Base-by-base conservation (phyloP, 2,888 invertebrate species). In the Pseudanteris insignis region DNA sequence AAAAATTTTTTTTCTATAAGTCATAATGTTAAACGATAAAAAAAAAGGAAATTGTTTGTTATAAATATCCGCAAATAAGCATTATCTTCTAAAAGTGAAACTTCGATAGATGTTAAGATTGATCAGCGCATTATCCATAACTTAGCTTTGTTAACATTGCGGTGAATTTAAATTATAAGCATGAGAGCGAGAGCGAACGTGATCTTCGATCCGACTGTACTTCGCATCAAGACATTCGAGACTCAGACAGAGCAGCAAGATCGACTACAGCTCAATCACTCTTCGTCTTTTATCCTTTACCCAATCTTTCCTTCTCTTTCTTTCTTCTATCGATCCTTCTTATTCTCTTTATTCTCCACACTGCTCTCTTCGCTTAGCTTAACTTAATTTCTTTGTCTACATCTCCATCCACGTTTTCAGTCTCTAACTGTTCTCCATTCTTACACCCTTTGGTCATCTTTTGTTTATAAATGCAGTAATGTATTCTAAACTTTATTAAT, bases 241-340 rank as follows among this genome's bases (percentile, higher is more conserved):
- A 73, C 72, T 70, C 69, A 70, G 70, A 76, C 77, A 74, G 73
- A 73, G 70, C 70, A 71, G 75, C 73, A 75, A 74, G 74, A 75
- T 77, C 76, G 74, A 73, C 77, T 78, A 78, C 78, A 78, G 77
- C 78, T 78, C 78, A 78, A 78, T 78, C 77, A 77, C 72, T 77
- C 77, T 78, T 76, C 76, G 73, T 77, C 75, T 73, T 68, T 69
- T 73, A 70, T 71, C 72, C 70, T 71, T 64, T 58, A 64, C 59
- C 62, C 54, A 44, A 30, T 64, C 59, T 37, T 64, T 54, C 53
- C 34, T 47, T 48, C 63, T 66, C 64, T 43, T 60, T 63, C 32
- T 47, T 40, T 46, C 58, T 30, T 55, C 38, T 48, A 37, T 61
- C 37, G 34, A 26, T 10, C 33, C 41, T 21, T 33, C 43, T 47